Evolutionary conservation across 2,113 vertebrate species (phyloP), one percentile per base, ranked within the genome.

Genomic region (Neogobius melanostomus): DNA sequence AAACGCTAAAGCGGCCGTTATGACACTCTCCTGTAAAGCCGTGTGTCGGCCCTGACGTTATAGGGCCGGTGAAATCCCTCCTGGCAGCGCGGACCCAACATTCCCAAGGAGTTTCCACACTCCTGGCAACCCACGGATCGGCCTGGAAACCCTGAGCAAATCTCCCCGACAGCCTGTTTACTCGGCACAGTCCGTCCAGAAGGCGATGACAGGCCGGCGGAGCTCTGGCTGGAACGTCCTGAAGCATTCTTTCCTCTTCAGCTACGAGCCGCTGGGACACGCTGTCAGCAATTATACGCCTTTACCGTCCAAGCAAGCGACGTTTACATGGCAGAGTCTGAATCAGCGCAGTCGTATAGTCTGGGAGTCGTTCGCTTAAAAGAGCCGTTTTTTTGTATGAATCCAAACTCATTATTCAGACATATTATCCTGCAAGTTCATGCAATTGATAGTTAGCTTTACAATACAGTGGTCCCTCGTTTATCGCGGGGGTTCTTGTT

Each of bases 101-200:
- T 78, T 81, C 83, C 80, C 78, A 65, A 72, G 72, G 72, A 77
- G 49, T 83, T 88, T 80, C 75, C 80, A 74, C 60, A 57, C 79
- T 70, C 69, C 76, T 83, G 81, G 82, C 85, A 89, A 74, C 65
- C 74, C 86, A 85, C 80, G 87, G 82, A 62, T 71, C 69, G 67
- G 61, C 66, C 71, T 87, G 85, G 80, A 87, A 90, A 89, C 60
- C 77, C 77, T 87, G 87, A 88, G 88, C 87, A 80, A 88, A 88
- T 84, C 77, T 89, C 79, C 77, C 49, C 74, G 87, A 90, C 87
- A 87, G 74, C 73, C 78, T 88, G 85, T 90, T 91, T 90, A 84
- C 80, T 76, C 85, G 68, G 71, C 79, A 59, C 77, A 90, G 85
- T 82, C 85, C 69, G 86, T 83, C 85, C 78, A 66, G 77, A 89